Base-by-base conservation (phyloP, 2,888 invertebrate genomes). In the Diploptera punctata region DNA sequence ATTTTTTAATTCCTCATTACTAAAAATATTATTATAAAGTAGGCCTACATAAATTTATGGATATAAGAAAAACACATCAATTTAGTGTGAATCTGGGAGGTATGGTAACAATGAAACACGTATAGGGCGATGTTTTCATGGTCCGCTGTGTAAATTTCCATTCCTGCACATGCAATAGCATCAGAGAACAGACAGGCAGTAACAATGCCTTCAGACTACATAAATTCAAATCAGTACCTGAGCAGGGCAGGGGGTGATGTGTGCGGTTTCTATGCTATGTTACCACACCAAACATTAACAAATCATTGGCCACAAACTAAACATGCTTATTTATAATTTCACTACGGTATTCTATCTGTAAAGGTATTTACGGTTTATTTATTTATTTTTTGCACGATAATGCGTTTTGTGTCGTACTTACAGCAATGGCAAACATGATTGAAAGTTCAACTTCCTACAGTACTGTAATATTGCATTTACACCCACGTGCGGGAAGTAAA, bases 171-270 rank as follows among this genome's bases (percentile, higher is more conserved):
- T 13, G 7, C 13, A 5, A 13, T 38, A 38, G 38, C 38, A 38
- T 10, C 49, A 49, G 18, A 3, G 21, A 7, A 7, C 2, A 49
- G 18, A 19, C 49, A n/a, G 49, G 49, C 19, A 18, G 49, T n/a
- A 49, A 18, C 31, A 38, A 61, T 61, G 38, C 61, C 61, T 61
- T 61, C 33, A 61, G 31, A 61, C 61, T 61, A 61, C 61, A 61
- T 61, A 61, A 61, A 61, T 61, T 61, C 61, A 61, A 61, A 61
- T 61, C 61, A 61, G 33, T 38, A 19, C 16, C 31, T n/a, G n/a
- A n/a, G n/a, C n/a, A n/a, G n/a, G n/a, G n/a, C n/a, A n/a, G n/a
- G 1, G 49, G 49, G 49, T 49, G 49, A 49, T 49, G 18, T 49
- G 49, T 18, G n/a, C n/a, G 18, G 19, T 49, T 49, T 18, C 4